A percentile compares a stretch with the other conserved stretches of the same genome.
phyloP scores from a whole-genome alignment of 1,140 invertebrate species.

The Hylaeus anthracinus region DNA sequence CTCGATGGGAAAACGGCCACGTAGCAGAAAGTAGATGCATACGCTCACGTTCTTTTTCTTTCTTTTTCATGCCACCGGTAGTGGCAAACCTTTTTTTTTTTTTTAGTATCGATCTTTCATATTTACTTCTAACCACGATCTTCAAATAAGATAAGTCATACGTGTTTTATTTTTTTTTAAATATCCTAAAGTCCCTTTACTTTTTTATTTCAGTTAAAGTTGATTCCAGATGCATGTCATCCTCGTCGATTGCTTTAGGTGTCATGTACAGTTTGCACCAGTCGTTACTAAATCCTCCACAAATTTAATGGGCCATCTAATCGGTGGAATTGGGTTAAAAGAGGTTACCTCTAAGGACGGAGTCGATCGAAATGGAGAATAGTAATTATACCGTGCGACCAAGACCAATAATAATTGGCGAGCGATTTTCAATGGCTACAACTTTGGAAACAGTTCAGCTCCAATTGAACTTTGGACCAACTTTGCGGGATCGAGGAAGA shows the following conservation, averaged over 20 bases:
- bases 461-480: conserved; percentile 72
- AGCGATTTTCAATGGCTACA: conserved; percentile 72
- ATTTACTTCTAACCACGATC: no score
- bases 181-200: no score
- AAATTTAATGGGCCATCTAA: conserved; percentile 51
- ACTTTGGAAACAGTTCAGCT: conserved; percentile 73
- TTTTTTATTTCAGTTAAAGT: background rate
- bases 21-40: background rate
- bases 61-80: no score
- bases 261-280: background rate
- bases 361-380: conserved; percentile 41
- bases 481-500: conserved; percentile 69
- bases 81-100: background rate
- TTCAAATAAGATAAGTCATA: no score
- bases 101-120: no score
- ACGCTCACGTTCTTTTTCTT: background rate
- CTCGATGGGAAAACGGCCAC: background rate
- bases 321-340: conserved; percentile 53
- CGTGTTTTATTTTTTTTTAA: no score
- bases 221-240: background rate
- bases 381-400: conserved; percentile 73
- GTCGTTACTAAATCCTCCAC: background rate
- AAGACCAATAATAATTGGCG: conserved; percentile 72
- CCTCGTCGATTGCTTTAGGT: background rate
- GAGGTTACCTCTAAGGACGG: conserved; percentile 3